Evolutionary conservation across 2,888 invertebrate genomes (phyloP), one percentile per base, ranked within the genome.

Genomic region (Xestia ashworthii): DNA sequence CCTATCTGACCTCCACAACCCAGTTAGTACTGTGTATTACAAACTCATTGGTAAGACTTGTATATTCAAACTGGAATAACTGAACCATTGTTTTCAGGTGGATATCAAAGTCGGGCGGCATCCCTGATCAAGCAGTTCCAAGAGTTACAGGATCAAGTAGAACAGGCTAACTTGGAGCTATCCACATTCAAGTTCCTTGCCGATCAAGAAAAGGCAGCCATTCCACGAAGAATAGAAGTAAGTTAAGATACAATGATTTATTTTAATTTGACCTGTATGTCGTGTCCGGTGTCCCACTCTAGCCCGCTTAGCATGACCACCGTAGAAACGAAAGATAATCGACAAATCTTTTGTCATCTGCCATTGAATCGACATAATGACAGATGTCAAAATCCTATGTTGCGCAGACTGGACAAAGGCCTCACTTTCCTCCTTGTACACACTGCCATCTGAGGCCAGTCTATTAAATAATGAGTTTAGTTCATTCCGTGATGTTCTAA

Each of bases 101-200:
- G 97, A 64, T 97, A 96, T 85, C 96, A 96, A 89, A 96, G 96
- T 85, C 90, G 96, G 74, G 98, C 99, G 2, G 99, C 99, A 89
- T 98, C 98, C 1, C 96, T 99, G 41, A 97, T 98, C 41, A 99
- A 99, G 94, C 99, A 99, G 92, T 97, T 98, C 83, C 98, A 98
- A 89, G 99, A 99, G 91, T 95, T 99, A 25, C 98, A 98, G 91
- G 99, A 99, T 84, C 99, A 99, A 93, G 98, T 98, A 71, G 99
- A 99, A 91, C 98, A 99, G 92, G 98, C 98, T 12, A 97, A 98
- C 87, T 97, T 99, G 76, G 99, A 99, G 91, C 95, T 98, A 82
- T 98, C 98, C 53, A 99, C 99, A 0, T 99, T 99, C 93, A 98
- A 98, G 90, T 98, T 98, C 94, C 97, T 99, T 62, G 98, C 98